Percentiles rank a stretch among this genome's conserved stretches.
These are phyloP conservation scores for Agrotis clavis DNA, from an alignment of 2,888 invertebrate species.

Conservation along the genomic window DNA sequence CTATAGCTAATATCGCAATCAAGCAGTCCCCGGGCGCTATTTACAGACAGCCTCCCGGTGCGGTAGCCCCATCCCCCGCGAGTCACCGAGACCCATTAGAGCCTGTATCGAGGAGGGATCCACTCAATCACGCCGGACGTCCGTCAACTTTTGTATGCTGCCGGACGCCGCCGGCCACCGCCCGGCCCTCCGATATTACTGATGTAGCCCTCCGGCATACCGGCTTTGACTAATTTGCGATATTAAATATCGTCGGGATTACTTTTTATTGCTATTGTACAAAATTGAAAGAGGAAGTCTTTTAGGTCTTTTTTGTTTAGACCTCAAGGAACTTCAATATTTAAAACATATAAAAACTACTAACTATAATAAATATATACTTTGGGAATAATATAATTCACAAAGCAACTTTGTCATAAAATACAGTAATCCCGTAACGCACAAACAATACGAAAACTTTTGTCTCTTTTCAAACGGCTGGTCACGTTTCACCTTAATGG, in stretches of 20 bases:
- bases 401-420: constrained; percentile 37
- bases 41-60: constrained; percentile 71
- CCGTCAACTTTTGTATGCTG: constrained; percentile 84
- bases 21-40: constrained; percentile 79
- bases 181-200: constrained; percentile 77
- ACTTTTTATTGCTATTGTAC: constrained; percentile 51
- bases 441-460: constrained; percentile 47
- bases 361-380: too few species aligned
- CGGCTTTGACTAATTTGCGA: constrained; percentile 74
- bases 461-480: constrained; percentile 50
- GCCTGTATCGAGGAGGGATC: constrained; percentile 81
- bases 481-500: constrained; percentile 62
- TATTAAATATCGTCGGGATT: constrained; percentile 65
- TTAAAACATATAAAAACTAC: too few species aligned
- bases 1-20: constrained; percentile 77
- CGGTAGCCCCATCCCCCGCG: constrained; percentile 66
- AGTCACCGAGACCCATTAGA: constrained; percentile 82
- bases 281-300: constrained; percentile 37
- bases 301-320: too few species aligned
- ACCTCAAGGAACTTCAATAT: constrained; percentile 23
- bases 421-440: constrained; percentile 27
- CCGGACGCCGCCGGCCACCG: constrained; percentile 65
- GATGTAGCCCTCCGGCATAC: constrained; percentile 69
- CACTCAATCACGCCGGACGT: constrained; percentile 87
- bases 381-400: constrained; percentile 10